These are phyloP conservation scores for Aegotheles bennettii DNA, from an alignment of 2,113 vertebrate genomes.

Conservation along the genomic window DNA sequence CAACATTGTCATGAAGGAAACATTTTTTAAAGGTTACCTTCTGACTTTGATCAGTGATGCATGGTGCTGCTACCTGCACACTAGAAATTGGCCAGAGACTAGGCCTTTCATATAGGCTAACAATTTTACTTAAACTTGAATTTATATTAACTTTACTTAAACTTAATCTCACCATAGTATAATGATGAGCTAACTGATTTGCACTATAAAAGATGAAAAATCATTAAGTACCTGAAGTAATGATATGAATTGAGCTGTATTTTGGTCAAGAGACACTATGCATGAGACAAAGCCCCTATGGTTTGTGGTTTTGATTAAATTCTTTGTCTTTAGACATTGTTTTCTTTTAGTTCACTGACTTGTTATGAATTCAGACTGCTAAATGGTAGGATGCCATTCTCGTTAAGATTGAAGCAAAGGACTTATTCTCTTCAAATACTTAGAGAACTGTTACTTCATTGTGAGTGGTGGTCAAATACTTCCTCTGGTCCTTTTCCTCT, in stretches of 20 bases:
- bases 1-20: neutral
- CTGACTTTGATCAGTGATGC: neutral
- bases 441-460: neutral
- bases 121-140: neutral
- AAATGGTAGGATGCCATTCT: neutral
- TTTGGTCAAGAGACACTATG: neutral
- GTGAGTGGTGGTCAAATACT: neutral
- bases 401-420: neutral
- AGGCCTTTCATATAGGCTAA: neutral
- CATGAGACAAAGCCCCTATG: neutral
- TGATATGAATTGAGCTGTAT: neutral
- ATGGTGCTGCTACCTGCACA: neutral
- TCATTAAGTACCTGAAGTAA: neutral
- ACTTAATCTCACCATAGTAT: neutral
- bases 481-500: neutral
- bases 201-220: neutral
- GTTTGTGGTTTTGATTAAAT: neutral
- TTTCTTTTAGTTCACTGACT: neutral
- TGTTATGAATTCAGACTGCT: neutral
- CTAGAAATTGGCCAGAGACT: neutral
- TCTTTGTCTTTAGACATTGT: neutral
- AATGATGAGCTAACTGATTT: neutral
- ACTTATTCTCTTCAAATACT: neutral
- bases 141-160: no score
- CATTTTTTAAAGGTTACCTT: neutral